Conservation (phyloP, 1,140 invertebrate species). For the Steinernema khuongi region DNA sequence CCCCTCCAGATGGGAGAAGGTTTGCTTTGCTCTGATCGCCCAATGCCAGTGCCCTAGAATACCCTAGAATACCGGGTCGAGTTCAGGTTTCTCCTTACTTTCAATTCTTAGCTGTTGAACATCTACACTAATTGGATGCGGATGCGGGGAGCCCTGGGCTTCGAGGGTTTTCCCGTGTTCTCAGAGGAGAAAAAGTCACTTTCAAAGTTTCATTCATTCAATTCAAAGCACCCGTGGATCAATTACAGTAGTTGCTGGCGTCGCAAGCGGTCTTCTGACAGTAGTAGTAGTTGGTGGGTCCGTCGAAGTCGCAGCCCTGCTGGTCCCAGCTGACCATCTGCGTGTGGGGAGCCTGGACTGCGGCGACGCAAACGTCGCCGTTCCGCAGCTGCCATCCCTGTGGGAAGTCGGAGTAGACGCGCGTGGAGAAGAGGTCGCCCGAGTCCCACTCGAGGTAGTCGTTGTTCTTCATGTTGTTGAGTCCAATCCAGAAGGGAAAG, state of each 20-base stretch:
- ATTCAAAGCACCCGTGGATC: not conserved
- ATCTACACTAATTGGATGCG: no score
- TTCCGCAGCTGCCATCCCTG: not conserved
- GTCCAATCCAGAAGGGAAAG: not conserved
- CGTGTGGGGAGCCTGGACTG: not conserved
- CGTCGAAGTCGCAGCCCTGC: not conserved
- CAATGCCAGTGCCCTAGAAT: no score
- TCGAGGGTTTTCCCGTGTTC: no score
- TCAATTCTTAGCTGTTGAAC: no score
- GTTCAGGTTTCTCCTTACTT: no score
- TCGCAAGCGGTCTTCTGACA: not conserved
- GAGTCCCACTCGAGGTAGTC: not conserved
- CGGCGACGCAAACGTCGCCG: not conserved
- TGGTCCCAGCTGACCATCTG: not conserved
- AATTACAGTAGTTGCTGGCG: not conserved
- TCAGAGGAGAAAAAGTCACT: not conserved
- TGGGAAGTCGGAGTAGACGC: not conserved
- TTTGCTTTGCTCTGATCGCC: no score
- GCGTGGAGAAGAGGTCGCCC: not conserved
- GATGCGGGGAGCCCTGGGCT: no score
- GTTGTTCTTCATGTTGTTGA: not conserved
- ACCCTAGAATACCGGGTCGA: no score
- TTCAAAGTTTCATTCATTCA: not conserved
- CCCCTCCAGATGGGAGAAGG: no score
- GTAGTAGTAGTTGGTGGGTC: not conserved